A percentile compares a stretch with the other conserved stretches of the same genome.
Evolutionary conservation across 2,797 vertebrate genomes (phyloP).

Genomic region (Mus spretus): DNA sequence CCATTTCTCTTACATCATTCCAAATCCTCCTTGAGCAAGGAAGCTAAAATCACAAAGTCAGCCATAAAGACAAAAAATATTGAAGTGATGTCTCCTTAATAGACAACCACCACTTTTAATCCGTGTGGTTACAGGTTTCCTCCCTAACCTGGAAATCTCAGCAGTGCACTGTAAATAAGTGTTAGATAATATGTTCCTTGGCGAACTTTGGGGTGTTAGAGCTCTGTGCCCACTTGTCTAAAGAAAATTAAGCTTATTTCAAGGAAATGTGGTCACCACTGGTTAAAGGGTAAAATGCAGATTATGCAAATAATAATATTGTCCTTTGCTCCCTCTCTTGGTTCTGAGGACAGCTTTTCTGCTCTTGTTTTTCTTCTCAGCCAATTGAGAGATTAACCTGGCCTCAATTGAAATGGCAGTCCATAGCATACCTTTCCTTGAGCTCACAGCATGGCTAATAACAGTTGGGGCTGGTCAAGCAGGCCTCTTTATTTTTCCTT

Average conservation of each 20-base stretch:
- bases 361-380: conserved; percentile 86
- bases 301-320: conserved; percentile 88
- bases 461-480: conserved; percentile 92
- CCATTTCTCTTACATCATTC: not conserved
- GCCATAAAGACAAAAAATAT: not conserved
- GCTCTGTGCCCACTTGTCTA: not conserved
- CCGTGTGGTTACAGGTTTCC: not conserved
- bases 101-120: conserved; percentile 35
- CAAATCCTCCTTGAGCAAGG: not conserved
- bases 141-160: not conserved
- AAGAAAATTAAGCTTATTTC: conserved; percentile 85
- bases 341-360: conserved; percentile 81
- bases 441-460: conserved; percentile 94
- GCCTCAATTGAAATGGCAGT: conserved; percentile 94
- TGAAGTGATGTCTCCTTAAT: not conserved
- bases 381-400: conserved; percentile 94
- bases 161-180: conserved; percentile 42
- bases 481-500: conserved; percentile 90
- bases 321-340: conserved; percentile 82
- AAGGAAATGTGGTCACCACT: conserved; percentile 84
- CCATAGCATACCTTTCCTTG: conserved; percentile 91
- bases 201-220: not conserved
- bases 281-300: conserved; percentile 88
- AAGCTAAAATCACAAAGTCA: conserved; percentile 38
- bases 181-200: conserved; percentile 3